These are phyloP conservation scores for Drosophila nigromelanica DNA, from an alignment of 1,140 invertebrate genomes.

Conservation along the genomic window DNA sequence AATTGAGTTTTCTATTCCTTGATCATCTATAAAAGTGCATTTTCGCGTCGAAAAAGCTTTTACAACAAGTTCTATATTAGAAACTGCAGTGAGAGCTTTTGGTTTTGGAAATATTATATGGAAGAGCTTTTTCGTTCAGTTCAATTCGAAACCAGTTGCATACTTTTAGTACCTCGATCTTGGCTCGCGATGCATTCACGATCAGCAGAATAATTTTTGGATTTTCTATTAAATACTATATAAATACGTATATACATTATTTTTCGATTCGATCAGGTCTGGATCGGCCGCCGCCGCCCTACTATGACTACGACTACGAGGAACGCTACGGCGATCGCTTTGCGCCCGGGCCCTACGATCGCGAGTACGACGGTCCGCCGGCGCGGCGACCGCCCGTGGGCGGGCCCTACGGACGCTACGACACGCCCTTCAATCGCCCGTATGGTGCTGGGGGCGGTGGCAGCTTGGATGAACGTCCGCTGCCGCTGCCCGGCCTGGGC, in stretches of 20 bases:
- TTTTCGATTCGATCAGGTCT: constrained; percentile 47
- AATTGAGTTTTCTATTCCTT: no score
- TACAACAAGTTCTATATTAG: neutral
- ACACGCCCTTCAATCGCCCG: constrained; percentile 72
- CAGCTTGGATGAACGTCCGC: constrained; percentile 67
- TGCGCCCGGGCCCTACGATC: constrained; percentile 67
- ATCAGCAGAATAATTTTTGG: constrained; percentile 13
- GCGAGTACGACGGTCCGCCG: constrained; percentile 76
- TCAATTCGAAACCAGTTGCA: constrained; percentile 4
- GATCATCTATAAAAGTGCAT: no score
- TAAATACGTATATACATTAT: constrained; percentile 9
- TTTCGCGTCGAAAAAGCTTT: neutral
- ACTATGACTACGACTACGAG: constrained; percentile 80
- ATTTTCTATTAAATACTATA: constrained; percentile 1
- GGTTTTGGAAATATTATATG: neutral
- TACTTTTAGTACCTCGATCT: constrained; percentile 33
- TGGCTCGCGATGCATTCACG: neutral
- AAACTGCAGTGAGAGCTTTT: constrained; percentile 19
- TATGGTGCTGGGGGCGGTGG: constrained; percentile 52
- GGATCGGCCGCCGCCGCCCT: constrained; percentile 75
- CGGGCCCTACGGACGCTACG: constrained; percentile 72
- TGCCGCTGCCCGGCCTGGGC: constrained; percentile 70
- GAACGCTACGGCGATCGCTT: constrained; percentile 74
- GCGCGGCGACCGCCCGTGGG: constrained; percentile 78
- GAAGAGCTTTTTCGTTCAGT: neutral